Evolutionary conservation across 2,797 vertebrate genomes (phyloP), one percentile per base, ranked within the genome.

Genomic region (Brachyrhaphis roseni): DNA sequence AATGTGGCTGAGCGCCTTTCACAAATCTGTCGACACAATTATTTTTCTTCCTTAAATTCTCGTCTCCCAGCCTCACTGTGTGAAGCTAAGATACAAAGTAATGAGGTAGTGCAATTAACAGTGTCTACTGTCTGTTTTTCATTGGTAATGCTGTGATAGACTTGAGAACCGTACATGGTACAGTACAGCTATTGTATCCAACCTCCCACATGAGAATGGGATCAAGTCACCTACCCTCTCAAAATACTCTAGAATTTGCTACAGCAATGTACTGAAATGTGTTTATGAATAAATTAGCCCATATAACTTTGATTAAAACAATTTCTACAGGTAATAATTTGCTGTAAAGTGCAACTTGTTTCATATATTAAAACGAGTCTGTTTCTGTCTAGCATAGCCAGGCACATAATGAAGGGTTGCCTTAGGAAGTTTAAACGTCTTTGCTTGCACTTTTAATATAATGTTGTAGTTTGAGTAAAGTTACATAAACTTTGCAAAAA

Each of bases 1-100:
- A 74, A 39, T 23, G 15, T 57, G n/a, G 57, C 43, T 75, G 45
- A 75, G 53, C n/a, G 45, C 74, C 15, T 59, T 75, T 12, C 18
- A 11, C 39, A 31, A 57, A 43, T 59, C 36, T 57, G 13, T 43
- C 39, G 8, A 57, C 74, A 43, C 36, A 41, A 45, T 62, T 57
- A 26, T 41, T 23, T 34, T 23, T 39, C 62, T 20, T 43, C 23
- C 36, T 11, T 13, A 4, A 13, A 75, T 41, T n/a, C 15, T 10
- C 8, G 1, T 75, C 36, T 43, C 36, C 59, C 51, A 59, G 43
- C 53, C 53, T 43, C 39, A 39, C 18, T 23, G 31, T 23, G 36
- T 28, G 39, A 39, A 45, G 39, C 23, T 51, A 18, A 34, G 16
- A 68, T 49, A 7, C 11, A 51, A 39, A 28, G 34, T 39, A 41